A percentile compares a stretch with the other conserved stretches of the same genome.
Evolutionary conservation across 37 sponge, comb jelly and placozoan species (phyloP).

Genomic region (Aphrocallistes beatrix): DNA sequence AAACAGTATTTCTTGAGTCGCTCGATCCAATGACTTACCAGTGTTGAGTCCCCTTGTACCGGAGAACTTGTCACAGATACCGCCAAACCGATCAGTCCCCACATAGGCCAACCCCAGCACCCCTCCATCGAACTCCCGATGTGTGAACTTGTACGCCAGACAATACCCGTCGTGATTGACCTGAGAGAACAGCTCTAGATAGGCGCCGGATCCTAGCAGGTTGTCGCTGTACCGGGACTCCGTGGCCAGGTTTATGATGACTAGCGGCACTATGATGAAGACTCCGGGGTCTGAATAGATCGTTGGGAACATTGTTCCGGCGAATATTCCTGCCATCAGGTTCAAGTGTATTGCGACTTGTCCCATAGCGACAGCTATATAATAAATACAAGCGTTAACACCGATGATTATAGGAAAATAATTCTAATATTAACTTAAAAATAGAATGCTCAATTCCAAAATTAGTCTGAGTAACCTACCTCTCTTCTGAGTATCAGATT

Average conservation of each 20-base stretch:
- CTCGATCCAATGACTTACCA: too few species aligned
- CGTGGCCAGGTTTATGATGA: not conserved
- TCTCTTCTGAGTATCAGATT: not conserved
- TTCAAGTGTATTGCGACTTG: not conserved
- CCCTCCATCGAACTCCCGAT: conserved; percentile 45
- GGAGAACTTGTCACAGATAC: not conserved
- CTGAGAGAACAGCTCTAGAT: conserved; percentile 28
- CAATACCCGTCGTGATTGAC: conserved; percentile 44
- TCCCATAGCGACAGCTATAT: conserved; percentile 5
- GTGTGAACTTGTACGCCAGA: conserved; percentile 41
- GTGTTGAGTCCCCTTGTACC: not conserved
- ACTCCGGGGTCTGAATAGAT: not conserved
- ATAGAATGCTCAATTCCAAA: too few species aligned
- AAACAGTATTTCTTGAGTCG: too few species aligned
- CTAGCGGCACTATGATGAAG: not conserved
- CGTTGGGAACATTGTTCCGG: not conserved
- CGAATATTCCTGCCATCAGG: not conserved
- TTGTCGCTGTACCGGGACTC: not conserved
- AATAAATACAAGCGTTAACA: too few species aligned
- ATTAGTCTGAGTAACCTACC: not conserved
- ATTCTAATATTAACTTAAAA: too few species aligned
- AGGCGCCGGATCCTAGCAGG: conserved; percentile 27
- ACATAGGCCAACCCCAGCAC: conserved; percentile 48
- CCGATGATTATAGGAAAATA: too few species aligned
- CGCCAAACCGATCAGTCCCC: conserved; percentile 20